These are phyloP conservation scores for Lophura nycthemera DNA, from an alignment of 2,113 vertebrate genomes.

Conservation along the genomic window DNA sequence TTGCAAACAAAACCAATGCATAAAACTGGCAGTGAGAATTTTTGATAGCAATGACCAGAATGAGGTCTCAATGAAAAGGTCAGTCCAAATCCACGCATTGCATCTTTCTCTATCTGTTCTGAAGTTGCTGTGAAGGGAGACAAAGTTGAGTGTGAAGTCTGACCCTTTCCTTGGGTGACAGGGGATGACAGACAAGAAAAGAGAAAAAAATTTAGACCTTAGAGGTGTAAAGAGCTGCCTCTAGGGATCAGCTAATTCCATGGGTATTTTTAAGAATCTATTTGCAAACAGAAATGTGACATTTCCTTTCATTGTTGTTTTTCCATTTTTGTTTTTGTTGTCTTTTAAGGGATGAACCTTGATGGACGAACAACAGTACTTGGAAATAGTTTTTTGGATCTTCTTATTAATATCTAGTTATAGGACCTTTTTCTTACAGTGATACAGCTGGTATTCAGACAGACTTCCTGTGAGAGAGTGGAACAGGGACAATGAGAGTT, in stretches of 20 bases:
- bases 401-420: not conserved
- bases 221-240: not conserved
- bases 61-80: not conserved
- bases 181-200: not conserved
- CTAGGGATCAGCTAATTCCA: not conserved
- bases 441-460: not conserved
- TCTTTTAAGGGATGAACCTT: not conserved
- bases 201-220: not conserved
- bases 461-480: not conserved
- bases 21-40: not conserved
- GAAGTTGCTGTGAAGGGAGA: not conserved
- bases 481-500: not conserved
- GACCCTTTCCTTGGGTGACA: not conserved
- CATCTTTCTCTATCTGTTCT: not conserved
- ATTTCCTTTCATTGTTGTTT: not conserved
- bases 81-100: not conserved
- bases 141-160: not conserved
- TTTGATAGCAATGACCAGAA: not conserved
- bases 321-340: not conserved
- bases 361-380: not conserved
- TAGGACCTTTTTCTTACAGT: not conserved
- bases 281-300: not conserved
- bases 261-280: not conserved
- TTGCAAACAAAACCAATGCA: not conserved
- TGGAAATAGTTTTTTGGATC: not conserved